These are phyloP conservation scores for Deilephila elpenor DNA, from an alignment of 2,888 invertebrate species.

Conservation along the genomic window DNA sequence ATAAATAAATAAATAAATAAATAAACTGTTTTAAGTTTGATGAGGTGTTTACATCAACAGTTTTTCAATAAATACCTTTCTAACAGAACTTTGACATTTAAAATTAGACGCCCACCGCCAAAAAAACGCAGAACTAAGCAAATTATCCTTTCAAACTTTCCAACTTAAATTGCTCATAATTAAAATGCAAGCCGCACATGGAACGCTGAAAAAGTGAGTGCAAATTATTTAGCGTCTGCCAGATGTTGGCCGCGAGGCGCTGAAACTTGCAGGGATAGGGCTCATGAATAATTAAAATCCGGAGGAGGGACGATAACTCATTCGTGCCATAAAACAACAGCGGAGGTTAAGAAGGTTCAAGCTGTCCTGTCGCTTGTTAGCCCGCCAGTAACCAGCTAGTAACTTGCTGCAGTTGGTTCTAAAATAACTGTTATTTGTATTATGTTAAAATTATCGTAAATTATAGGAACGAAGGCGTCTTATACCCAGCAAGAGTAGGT, in stretches of 20 bases:
- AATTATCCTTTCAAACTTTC: conserved; percentile 19
- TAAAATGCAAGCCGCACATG: conserved; percentile 54
- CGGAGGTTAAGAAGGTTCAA: conserved; percentile 25
- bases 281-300: conserved; percentile 81
- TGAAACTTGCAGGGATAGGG: conserved; percentile 63
- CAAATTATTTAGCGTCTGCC: conserved; percentile 74
- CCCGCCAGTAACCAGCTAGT: not conserved
- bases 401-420: not conserved
- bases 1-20: too few relatives aligned
- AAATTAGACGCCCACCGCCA: not conserved
- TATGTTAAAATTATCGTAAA: too few relatives aligned
- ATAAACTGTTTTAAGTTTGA: too few relatives aligned
- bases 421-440: too few relatives aligned
- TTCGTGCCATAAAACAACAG: conserved; percentile 41
- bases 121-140: conserved; percentile 14
- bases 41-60: not conserved
- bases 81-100: not conserved
- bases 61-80: not conserved
- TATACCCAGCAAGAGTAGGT: too few relatives aligned
- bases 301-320: conserved; percentile 74
- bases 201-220: conserved; percentile 62
- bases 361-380: not conserved
- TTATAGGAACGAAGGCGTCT: too few relatives aligned
- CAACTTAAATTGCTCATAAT: conserved; percentile 35
- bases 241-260: conserved; percentile 67